These are phyloP conservation scores for Heliocidaris tuberculata DNA, from an alignment of 35 echinoderm and acorn worm species.

Conservation along the genomic window DNA sequence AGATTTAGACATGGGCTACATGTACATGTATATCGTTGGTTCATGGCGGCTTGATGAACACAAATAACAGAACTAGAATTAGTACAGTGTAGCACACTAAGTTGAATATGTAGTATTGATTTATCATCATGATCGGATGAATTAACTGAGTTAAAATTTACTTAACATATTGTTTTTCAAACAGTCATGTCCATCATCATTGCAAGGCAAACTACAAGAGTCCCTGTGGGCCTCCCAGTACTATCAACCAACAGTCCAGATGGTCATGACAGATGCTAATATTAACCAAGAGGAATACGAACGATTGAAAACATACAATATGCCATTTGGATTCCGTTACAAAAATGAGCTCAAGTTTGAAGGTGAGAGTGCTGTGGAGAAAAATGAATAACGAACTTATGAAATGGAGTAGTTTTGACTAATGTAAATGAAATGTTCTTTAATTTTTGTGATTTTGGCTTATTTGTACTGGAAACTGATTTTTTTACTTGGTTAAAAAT, in stretches of 20 bases:
- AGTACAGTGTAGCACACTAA: no score
- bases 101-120: no score
- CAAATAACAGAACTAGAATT: no score
- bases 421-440: not conserved
- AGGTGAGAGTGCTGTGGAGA: not conserved
- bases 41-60: no score
- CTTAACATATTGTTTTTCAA: no score
- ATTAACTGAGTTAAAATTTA: no score
- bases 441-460: no score
- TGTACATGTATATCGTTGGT: no score
- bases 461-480: not conserved
- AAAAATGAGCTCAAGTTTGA: conserved; percentile 12
- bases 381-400: no score
- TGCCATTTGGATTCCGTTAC: conserved; percentile 49
- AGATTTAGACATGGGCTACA: no score
- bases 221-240: not conserved
- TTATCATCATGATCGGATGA: no score
- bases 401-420: not conserved
- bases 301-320: conserved; percentile 13
- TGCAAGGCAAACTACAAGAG: conserved; percentile 31
- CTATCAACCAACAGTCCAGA: conserved; percentile 34
- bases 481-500: not conserved
- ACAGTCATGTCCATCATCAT: conserved; percentile 37
- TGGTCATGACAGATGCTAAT: conserved; percentile 18
- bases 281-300: conserved; percentile 33